phyloP scores from a whole-genome alignment of 37 sponge, comb jelly and placozoan genomes.

The Aplysina aerophoba region DNA sequence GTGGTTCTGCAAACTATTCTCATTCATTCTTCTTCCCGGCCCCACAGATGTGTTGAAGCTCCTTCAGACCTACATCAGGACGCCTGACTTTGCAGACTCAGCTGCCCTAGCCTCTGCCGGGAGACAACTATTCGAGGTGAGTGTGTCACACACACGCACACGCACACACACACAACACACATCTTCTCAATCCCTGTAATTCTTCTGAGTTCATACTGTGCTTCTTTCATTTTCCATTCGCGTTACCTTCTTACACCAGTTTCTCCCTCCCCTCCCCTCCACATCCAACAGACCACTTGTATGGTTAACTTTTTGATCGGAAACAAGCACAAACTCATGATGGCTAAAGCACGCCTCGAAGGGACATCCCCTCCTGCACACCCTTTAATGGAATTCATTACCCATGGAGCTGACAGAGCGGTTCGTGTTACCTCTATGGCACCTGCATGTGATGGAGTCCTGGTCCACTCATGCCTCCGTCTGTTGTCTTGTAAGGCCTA shows the following conservation, averaged over 20 bases:
- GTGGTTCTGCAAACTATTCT: not conserved
- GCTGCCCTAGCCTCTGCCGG: constrained; percentile 72
- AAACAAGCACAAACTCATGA: constrained; percentile 66
- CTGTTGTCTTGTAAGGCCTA: too few relatives aligned
- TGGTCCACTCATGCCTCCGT: too few relatives aligned
- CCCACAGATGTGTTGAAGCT: constrained; percentile 63
- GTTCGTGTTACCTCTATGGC: constrained; percentile 28
- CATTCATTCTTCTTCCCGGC: not conserved
- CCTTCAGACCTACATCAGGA: constrained; percentile 71
- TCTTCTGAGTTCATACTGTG: not conserved
- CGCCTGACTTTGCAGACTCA: constrained; percentile 82
- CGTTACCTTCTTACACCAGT: not conserved
- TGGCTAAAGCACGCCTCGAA: constrained; percentile 42
- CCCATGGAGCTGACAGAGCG: constrained; percentile 57
- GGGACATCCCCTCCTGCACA: constrained; percentile 32
- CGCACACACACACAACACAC: too few relatives aligned
- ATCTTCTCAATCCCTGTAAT: not conserved
- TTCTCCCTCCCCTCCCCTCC: not conserved
- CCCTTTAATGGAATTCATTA: constrained; percentile 57
- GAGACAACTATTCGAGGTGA: constrained; percentile 78
- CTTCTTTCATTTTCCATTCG: not conserved
- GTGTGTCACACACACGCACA: too few relatives aligned
- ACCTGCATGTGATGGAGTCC: not conserved
- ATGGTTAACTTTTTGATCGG: constrained; percentile 71
- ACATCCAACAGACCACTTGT: constrained; percentile 56